These are phyloP conservation scores for Xanthia togata DNA, from an alignment of 2,888 invertebrate genomes.

Conservation along the genomic window DNA sequence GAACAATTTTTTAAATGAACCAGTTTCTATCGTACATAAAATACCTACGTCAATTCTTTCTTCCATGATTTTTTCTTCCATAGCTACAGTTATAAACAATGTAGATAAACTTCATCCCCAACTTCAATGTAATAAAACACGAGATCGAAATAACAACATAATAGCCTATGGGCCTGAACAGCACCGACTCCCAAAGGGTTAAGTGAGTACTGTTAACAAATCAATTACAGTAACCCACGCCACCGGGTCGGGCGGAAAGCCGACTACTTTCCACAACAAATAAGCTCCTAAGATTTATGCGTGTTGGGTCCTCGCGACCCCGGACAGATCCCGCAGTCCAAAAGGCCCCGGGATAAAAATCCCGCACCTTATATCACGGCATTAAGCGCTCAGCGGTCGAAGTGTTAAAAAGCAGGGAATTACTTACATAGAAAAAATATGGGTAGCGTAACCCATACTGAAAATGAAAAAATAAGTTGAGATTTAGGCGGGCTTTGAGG, in stretches of 20 bases:
- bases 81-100: background rate
- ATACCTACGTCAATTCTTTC: no score
- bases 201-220: slow-evolving; percentile 70
- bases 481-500: slow-evolving; percentile 17
- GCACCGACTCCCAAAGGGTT: slow-evolving; percentile 59
- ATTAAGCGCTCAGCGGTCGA: slow-evolving; percentile 70
- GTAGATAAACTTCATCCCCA: slow-evolving; percentile 4
- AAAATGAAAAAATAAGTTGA: slow-evolving; percentile 45
- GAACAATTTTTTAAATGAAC: background rate
- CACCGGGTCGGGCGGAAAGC: slow-evolving; percentile 54
- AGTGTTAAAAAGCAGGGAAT: slow-evolving; percentile 58
- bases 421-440: slow-evolving; percentile 47
- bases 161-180: slow-evolving; percentile 41
- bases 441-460: slow-evolving; percentile 25
- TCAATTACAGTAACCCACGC: slow-evolving; percentile 68
- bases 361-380: slow-evolving; percentile 75
- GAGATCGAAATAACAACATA: slow-evolving; percentile 37
- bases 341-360: slow-evolving; percentile 69
- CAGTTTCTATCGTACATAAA: background rate
- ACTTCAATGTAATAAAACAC: slow-evolving; percentile 31
- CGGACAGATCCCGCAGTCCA: slow-evolving; percentile 58
- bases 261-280: slow-evolving; percentile 76
- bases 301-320: slow-evolving; percentile 62
- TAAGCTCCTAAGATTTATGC: slow-evolving; percentile 76
- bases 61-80: background rate